Base-by-base conservation (phyloP, 2,797 vertebrate genomes). In the Arremon aurantiirostris region DNA sequence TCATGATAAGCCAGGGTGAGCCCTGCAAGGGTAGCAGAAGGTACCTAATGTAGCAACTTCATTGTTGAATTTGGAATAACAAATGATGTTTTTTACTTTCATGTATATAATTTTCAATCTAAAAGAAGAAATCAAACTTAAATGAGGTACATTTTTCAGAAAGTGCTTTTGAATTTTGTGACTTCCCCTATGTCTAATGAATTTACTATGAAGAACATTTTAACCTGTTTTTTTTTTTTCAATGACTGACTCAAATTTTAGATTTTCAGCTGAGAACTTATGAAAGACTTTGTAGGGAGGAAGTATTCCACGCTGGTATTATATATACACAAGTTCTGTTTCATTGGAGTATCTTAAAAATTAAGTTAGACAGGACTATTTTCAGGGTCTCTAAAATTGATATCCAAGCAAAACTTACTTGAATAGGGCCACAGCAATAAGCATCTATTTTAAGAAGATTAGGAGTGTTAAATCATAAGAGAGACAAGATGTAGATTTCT, bases 61-160 rank as follows among this genome's bases (percentile, higher is more conserved):
- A 6, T 44, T 68, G 23, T 41, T 78, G 30, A 75, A 52, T 28
- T 23, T 73, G 35, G 26, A 82, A 49, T 71, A 71, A 39, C 0
- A 2, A 69, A 34, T 28, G 0, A 5, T 26, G 2, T 27, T 59
- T 56, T 60, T 75, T 76, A 24, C 28, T 30, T 72, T 61, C 3
- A 0, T 35, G 4, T 35, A 11, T 55, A 21, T 71, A 0, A 19
- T 61, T 82, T 93, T 70, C 2, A 5, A 4, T 59, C 8, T 52
- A 63, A 75, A 44, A 20, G 4, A 89, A 78, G 35, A 53, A 65
- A 35, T 39, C 15, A 80, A 53, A 57, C 18, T 26, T 61, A 19
- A 89, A 53, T 37, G 30, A 55, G 22, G n/a, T 32, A 18, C 0
- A 2, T 41, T 83, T 89, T 86, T 87, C 59, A 76, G 55, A 34